Base-by-base conservation (phyloP, 1,140 invertebrate species). In the Lordiphosa collinella region DNA sequence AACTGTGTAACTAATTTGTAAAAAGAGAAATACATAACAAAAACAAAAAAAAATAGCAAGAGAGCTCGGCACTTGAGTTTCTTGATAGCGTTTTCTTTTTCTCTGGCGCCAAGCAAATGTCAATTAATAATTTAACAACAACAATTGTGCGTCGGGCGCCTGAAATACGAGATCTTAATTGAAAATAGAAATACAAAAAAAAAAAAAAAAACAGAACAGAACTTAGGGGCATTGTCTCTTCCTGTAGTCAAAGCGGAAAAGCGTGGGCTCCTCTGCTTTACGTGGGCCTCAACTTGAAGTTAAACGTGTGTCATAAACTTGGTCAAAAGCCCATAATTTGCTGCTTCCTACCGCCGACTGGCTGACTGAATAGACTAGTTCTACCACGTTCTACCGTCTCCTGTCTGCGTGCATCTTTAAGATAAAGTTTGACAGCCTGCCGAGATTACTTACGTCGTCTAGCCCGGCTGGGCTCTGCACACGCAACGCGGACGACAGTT, bases 401-500 rank as follows among this genome's bases (percentile, higher is more conserved):
- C 12, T 38, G 54, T 40, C 51, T 49, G 41, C 48, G 34, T 36
- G 43, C 72, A 75, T 75, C 71, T 75, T 75, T 75, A 69, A 75
- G 72, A 75, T 75, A 75, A 62, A 56, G 54, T 69, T 69, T 75
- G 72, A 75, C 72, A 75, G 71, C 29, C 38, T 35, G 66, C 65
- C 46, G 65, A 75, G 65, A 75, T 69, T 65, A 69, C 51, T n/a
- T n/a, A n/a, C n/a, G n/a, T n/a, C n/a, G 70, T 63, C 63, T 52
- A 72, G 54, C 16, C 3, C 16, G 16, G 16, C 16, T 18, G 16
- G 22, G 3, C 49, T 43, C 58, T 47, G 43, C 40, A 41, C 70
- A 75, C 65, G 59, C 54, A 64, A 54, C 34, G 1, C 14, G 43
- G 49, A 36, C 18, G 49, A 53, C 32, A 18, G 18, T 18, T 4